phyloP scores from a whole-genome alignment of 2,113 vertebrate species.

The Dicaeum eximium region DNA sequence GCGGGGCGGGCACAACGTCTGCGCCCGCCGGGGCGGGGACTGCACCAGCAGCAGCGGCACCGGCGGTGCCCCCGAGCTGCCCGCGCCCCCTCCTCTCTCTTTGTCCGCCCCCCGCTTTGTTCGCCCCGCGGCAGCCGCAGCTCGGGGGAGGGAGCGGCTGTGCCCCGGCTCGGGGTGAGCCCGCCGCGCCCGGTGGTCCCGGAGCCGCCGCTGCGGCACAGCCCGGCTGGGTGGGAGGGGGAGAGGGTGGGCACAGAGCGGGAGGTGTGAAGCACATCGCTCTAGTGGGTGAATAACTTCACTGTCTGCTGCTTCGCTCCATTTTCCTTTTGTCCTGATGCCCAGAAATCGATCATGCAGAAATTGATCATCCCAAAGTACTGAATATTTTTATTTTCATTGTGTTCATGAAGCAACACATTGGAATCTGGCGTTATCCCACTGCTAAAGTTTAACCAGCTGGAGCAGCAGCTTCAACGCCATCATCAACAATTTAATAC shows the following conservation, averaged over 20 bases:
- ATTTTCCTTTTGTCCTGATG: slow-evolving; percentile 44
- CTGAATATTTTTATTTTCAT: background rate
- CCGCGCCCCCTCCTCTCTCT: background rate
- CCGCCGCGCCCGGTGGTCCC: background rate
- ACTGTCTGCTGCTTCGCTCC: slow-evolving; percentile 8
- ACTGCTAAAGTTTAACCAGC: background rate
- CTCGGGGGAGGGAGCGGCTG: background rate
- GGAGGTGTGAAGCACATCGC: background rate
- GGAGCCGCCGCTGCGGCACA: background rate
- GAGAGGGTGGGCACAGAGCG: background rate
- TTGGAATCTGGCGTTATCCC: background rate
- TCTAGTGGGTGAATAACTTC: background rate
- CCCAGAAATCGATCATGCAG: background rate
- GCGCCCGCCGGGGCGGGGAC: slow-evolving; percentile 36
- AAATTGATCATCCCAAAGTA: background rate
- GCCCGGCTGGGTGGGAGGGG: background rate
- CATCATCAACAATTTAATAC: background rate
- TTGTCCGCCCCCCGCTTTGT: background rate
- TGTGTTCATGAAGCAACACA: background rate
- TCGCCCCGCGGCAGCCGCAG: background rate
- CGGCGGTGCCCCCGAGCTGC: background rate
- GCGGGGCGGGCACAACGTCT: background rate
- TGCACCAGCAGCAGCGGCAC: background rate
- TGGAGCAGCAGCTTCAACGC: background rate
- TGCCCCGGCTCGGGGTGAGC: background rate